Evolutionary conservation across 2,888 invertebrate genomes (phyloP).

Genomic region (Polia nebulosa): DNA sequence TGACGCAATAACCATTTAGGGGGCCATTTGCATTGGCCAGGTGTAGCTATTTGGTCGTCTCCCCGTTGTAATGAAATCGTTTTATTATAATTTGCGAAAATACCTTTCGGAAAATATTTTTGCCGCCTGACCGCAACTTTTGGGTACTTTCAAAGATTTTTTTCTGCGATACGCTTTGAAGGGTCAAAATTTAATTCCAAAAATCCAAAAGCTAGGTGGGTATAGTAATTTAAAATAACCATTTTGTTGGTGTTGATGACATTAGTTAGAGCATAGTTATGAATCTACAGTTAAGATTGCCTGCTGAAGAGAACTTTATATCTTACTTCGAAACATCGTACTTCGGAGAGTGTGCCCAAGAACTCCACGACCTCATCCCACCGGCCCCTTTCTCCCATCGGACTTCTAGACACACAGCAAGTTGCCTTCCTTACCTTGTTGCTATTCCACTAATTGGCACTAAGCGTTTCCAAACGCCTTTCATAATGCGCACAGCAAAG

Average conservation of each 20-base stretch:
- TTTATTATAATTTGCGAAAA: conserved; percentile 46
- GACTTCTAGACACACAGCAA: too few relatives aligned
- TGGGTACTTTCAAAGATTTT: neutral
- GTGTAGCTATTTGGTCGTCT: conserved; percentile 44
- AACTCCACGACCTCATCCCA: too few relatives aligned
- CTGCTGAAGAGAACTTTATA: neutral
- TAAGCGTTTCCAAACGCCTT: too few relatives aligned
- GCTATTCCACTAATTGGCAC: too few relatives aligned
- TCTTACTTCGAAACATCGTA: too few relatives aligned
- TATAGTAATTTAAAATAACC: neutral
- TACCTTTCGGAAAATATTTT: neutral
- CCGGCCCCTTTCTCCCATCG: too few relatives aligned
- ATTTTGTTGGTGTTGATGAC: neutral
- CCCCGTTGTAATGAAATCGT: conserved; percentile 45
- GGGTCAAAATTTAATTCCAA: neutral
- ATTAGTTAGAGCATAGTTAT: neutral
- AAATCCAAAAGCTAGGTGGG: neutral
- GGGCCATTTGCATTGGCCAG: conserved; percentile 53
- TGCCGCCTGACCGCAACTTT: conserved; percentile 14
- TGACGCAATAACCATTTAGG: conserved; percentile 54
- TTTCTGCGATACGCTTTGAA: neutral
- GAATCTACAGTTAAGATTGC: neutral
- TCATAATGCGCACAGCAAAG: too few relatives aligned
- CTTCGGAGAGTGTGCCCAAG: too few relatives aligned
- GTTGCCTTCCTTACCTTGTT: too few relatives aligned